Conservation (phyloP, 2,113 vertebrate species). For the Trichomycterus rosablanca region DNA sequence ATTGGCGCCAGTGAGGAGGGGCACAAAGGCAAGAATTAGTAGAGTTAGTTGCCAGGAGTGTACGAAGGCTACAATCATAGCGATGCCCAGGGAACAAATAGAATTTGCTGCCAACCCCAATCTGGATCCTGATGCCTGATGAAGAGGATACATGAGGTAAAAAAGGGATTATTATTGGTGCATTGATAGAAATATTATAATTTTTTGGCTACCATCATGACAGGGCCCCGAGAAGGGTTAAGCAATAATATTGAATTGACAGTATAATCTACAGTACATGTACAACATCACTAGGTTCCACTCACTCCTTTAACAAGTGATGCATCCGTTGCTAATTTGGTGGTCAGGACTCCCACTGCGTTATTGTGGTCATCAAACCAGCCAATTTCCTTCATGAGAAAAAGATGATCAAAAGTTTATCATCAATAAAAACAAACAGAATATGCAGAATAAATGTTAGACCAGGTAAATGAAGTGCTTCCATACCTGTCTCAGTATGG, state of each 20-base stretch:
- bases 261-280: no score
- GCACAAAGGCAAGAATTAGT: conserved; percentile 65
- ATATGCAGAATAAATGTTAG: neutral
- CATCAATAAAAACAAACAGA: no score
- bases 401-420: no score
- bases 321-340: conserved; percentile 74
- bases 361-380: conserved; percentile 74
- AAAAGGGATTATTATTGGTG: no score
- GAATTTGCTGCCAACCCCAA: conserved; percentile 55
- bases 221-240: conserved; percentile 40
- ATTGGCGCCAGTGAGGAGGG: conserved; percentile 61
- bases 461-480: no score
- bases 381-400: conserved; percentile 43
- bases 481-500: conserved; percentile 66
- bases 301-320: conserved; percentile 71
- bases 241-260: no score
- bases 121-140: conserved; percentile 61
- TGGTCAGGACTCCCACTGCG: conserved; percentile 67
- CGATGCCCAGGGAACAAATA: conserved; percentile 39
- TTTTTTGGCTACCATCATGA: no score
- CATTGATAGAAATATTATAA: no score
- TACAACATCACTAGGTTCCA: no score
- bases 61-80: conserved; percentile 63
- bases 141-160: no score
- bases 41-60: conserved; percentile 68